A percentile compares a stretch with the other conserved stretches of the same genome.
Evolutionary conservation across 2,113 vertebrate species (phyloP).

Genomic region (Catagonus wagneri): DNA sequence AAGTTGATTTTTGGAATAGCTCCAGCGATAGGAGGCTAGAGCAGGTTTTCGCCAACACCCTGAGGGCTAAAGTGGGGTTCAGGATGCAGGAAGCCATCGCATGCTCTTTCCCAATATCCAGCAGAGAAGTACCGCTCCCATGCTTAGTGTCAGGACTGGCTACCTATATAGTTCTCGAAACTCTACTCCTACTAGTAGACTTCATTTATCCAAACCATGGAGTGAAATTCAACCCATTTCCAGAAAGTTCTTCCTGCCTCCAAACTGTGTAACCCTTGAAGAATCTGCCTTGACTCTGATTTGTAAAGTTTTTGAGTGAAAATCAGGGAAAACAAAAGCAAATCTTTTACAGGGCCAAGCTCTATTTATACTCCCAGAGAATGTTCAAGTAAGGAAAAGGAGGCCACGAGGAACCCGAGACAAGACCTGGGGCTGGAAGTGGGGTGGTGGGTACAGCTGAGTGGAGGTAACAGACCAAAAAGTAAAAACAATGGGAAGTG

Average conservation of each 20-base stretch:
- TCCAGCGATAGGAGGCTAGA: neutral
- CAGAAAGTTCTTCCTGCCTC: constrained; percentile 25
- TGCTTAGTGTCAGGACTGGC: neutral
- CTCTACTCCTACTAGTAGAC: neutral
- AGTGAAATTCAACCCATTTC: constrained; percentile 27
- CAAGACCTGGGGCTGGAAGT: neutral
- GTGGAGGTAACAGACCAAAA: neutral
- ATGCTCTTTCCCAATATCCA: neutral
- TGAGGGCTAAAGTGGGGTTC: neutral
- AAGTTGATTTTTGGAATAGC: neutral
- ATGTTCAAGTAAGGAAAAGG: neutral
- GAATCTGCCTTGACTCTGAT: neutral
- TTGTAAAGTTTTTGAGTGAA: constrained; percentile 4
- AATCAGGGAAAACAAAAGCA: neutral
- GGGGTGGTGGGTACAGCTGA: neutral
- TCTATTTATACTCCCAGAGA: neutral
- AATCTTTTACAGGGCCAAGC: neutral
- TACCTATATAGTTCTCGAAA: neutral
- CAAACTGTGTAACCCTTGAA: neutral
- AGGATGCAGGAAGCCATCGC: accelerated
- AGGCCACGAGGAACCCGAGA: neutral
- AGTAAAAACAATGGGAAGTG: neutral
- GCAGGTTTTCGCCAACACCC: neutral
- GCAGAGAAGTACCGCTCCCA: neutral
- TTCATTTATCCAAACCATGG: neutral